Conservation (phyloP, 2,113 vertebrate species). For the Nothoprocta perdicaria region DNA sequence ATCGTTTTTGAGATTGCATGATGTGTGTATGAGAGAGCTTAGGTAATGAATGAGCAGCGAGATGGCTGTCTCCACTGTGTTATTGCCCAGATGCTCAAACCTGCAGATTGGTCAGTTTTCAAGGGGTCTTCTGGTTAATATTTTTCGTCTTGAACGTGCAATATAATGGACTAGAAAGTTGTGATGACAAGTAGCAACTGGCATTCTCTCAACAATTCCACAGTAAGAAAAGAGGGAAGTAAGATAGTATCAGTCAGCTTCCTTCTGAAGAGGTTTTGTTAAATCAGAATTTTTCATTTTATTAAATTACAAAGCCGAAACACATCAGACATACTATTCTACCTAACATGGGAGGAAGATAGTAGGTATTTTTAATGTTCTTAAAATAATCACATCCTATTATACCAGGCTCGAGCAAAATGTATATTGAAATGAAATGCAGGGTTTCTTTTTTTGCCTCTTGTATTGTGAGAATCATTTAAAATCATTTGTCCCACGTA, state of each 20-base stretch:
- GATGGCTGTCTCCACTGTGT: not conserved
- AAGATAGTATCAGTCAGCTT: constrained; percentile 76
- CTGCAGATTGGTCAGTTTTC: not conserved
- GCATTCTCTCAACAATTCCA: constrained; percentile 78
- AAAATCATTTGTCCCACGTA: not conserved
- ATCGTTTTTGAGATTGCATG: not conserved
- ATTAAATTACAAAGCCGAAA: constrained; percentile 67
- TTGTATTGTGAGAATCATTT: not conserved
- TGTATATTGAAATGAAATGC: constrained; percentile 11
- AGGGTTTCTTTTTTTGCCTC: not conserved
- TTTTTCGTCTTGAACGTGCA: constrained; percentile 58
- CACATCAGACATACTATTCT: constrained; percentile 22
- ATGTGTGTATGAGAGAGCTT: not conserved
- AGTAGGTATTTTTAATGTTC: constrained; percentile 50
- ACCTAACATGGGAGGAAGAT: constrained; percentile 58
- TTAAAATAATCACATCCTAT: constrained; percentile 57
- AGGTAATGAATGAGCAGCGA: not conserved
- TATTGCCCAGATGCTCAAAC: not conserved
- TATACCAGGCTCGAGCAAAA: constrained; percentile 9
- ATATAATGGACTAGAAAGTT: constrained; percentile 55
- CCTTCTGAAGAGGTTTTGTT: constrained; percentile 74
- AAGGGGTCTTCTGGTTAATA: constrained; percentile 23
- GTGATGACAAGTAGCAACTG: constrained; percentile 68
- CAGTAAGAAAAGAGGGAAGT: constrained; percentile 80
- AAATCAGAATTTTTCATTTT: constrained; percentile 74